Conservation (phyloP, 2,113 vertebrate genomes). For the Pteruthius melanotis region DNA sequence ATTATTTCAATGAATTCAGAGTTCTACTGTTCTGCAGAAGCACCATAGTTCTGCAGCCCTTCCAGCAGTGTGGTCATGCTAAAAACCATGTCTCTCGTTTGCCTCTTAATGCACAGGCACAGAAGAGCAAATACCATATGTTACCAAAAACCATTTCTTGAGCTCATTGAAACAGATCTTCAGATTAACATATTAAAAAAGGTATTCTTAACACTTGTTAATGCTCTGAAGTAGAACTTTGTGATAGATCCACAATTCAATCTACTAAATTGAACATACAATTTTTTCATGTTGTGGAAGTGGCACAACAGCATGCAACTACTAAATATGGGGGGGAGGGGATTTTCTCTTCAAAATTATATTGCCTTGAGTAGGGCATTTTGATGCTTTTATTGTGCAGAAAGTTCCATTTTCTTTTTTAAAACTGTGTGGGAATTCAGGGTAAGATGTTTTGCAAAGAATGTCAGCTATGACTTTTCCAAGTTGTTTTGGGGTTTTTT, state of each 20-base stretch:
- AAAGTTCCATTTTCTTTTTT: background rate
- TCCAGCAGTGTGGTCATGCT: background rate
- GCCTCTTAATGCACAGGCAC: background rate
- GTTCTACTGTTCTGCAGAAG: background rate
- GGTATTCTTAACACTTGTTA: background rate
- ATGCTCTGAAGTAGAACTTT: background rate
- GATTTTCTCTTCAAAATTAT: background rate
- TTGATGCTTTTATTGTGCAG: background rate
- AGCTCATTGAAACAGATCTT: background rate
- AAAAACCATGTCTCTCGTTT: background rate
- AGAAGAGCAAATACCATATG: background rate
- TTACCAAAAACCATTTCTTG: background rate
- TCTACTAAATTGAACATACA: background rate
- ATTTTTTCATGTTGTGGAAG: background rate
- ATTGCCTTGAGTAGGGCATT: background rate
- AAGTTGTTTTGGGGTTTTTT: background rate
- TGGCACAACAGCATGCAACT: background rate
- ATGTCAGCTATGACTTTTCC: background rate
- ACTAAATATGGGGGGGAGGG: background rate
- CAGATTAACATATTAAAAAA: background rate
- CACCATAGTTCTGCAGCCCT: background rate
- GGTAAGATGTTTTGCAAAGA: background rate
- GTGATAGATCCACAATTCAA: background rate
- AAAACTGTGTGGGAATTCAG: background rate
- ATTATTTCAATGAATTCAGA: background rate